Percentiles rank a stretch among this genome's conserved stretches.
phyloP scores from a whole-genome alignment of 1,140 invertebrate species.

The Dryas iulia region DNA sequence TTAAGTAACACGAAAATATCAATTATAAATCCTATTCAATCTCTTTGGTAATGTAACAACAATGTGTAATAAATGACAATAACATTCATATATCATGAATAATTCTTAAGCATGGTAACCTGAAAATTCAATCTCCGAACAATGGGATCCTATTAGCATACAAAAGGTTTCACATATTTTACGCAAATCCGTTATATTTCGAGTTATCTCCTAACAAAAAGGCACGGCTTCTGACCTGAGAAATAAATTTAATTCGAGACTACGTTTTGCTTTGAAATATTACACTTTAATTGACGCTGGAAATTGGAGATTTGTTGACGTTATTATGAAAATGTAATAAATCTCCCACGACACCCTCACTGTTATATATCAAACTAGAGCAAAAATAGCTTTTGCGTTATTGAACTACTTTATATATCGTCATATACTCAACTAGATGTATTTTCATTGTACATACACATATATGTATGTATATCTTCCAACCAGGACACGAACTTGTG shows the following conservation, averaged over 20 bases:
- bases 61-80: conserved; percentile 1
- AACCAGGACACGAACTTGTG: too few species aligned
- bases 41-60: neutral
- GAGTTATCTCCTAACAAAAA: conserved; percentile 71
- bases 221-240: conserved; percentile 60
- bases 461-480: too few species aligned
- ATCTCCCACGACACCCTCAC: neutral
- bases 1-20: neutral
- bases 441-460: too few species aligned
- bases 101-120: conserved; percentile 70
- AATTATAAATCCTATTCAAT: neutral
- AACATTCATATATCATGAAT: conserved; percentile 47
- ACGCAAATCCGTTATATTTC: conserved; percentile 76
- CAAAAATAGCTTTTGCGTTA: neutral
- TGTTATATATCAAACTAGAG: neutral
- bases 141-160: conserved; percentile 78
- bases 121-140: conserved; percentile 78
- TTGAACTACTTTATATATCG: neutral
- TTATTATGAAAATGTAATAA: neutral
- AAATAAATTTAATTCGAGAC: conserved; percentile 62
- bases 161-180: conserved; percentile 78
- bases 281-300: conserved; percentile 14
- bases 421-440: too few species aligned
- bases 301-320: neutral
- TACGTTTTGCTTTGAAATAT: conserved; percentile 34